Evolutionary conservation across 2,797 vertebrate genomes (phyloP), one percentile per base, ranked within the genome.

Genomic region (Uromys caudimaculatus): DNA sequence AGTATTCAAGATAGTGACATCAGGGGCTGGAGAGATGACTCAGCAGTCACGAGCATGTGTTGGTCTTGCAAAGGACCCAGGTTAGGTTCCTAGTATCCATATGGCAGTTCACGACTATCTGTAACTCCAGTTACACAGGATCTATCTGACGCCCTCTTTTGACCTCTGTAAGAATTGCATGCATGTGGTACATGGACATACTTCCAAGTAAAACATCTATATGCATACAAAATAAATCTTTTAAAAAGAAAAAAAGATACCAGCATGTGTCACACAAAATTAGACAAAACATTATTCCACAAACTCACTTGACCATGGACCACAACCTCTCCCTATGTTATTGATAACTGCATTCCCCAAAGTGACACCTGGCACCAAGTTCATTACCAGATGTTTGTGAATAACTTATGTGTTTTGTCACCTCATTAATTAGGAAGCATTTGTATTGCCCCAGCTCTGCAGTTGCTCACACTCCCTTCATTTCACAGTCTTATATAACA

Each of bases 331-430:
- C 62, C 41, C 24, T 47, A 8, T 88, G 67, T 73, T n/a, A 69
- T n/a, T 27, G 52, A 52, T 58, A 11, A 52, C 41, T 27, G n/a
- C 14, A 5, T 35, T 87, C 86, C 73, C 82, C 71, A 76, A 44
- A 62, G 52, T 5, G 14, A 78, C 92, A 90, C 50, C 79, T 91
- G 91, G 58, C 50, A 60, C 47, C 44, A 47, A 89, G 19, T 90
- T 95, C 82, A 89, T 79, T 60, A 89, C 60, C 69, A 86, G 85
- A 52, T 76, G 24, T 89, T 86, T 81, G 75, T 79, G 76, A 73
- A 73, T 81, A 56, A 83, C 76, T 69, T 47, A 77, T 54, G 11
- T 83, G 56, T 83, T 88, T 79, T 38, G 29, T 58, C 83, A 90
- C 86, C 67, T 35, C 82, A 64, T 87, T 60, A 71, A 58, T 89